These are phyloP conservation scores for Dermolepida albohirtum DNA, from an alignment of 2,888 invertebrate species.

Conservation along the genomic window DNA sequence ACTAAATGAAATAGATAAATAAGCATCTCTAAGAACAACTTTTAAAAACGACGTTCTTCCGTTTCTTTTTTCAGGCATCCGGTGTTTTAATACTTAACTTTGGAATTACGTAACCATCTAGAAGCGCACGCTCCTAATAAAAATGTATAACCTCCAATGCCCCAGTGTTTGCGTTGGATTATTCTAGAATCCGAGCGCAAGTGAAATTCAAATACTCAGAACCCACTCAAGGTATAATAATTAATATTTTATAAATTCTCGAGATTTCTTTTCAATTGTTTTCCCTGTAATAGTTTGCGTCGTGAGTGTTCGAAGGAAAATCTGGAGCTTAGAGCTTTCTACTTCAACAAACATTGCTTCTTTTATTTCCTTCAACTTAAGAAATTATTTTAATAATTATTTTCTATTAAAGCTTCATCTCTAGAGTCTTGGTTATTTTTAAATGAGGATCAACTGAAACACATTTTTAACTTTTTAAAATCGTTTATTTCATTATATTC, in stretches of 20 bases:
- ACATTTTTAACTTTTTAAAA: too few species aligned
- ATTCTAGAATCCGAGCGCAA: too few species aligned
- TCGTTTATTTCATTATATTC: too few species aligned
- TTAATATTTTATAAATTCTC: not conserved
- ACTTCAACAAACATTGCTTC: not conserved
- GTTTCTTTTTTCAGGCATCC: conserved; percentile 14
- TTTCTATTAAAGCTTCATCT: too few species aligned
- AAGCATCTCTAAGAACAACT: not conserved
- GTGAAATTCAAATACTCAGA: too few species aligned
- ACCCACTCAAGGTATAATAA: too few species aligned
- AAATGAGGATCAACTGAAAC: too few species aligned
- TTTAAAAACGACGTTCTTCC: not conserved
- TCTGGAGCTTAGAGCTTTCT: not conserved
- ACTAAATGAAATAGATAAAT: not conserved
- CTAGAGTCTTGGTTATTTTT: too few species aligned
- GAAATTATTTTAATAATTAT: too few species aligned
- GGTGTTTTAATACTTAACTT: conserved; percentile 7
- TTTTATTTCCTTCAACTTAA: too few species aligned
- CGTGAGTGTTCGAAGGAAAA: too few species aligned
- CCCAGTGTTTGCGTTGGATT: not conserved
- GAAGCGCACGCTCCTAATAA: conserved; percentile 2
- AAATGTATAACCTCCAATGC: not conserved
- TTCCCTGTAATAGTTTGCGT: not conserved
- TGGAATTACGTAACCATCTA: conserved; percentile 2
- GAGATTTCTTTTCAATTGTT: not conserved